Conservation (phyloP, 2,888 invertebrate genomes). For the Drosophila stalkeri region DNA sequence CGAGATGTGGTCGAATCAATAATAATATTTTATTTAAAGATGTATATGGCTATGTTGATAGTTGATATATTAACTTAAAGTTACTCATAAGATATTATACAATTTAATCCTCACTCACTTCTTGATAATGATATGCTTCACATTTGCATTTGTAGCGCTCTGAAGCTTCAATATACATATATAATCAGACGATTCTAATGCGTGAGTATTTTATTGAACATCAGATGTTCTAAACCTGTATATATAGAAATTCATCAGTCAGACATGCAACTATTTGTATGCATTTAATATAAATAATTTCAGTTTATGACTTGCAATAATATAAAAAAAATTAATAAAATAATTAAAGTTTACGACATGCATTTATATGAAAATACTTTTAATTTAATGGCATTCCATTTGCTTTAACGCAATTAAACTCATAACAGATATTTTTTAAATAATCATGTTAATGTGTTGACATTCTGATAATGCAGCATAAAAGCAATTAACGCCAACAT, state of each 20-base stretch:
- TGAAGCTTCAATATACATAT: not conserved
- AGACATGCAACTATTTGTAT: constrained; percentile 18
- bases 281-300: constrained; percentile 11
- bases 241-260: not conserved
- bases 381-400: constrained; percentile 27
- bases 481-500: constrained; percentile 31
- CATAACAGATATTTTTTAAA: constrained; percentile 14
- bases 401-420: constrained; percentile 21
- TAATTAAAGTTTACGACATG: not conserved
- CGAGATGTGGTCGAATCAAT: constrained; percentile 17
- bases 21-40: not conserved
- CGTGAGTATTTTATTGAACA: constrained; percentile 18
- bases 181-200: constrained; percentile 8
- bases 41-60: not conserved
- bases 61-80: not conserved
- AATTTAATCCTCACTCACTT: not conserved
- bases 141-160: constrained; percentile 11
- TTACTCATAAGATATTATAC: not conserved
- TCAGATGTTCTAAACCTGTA: not conserved
- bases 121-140: not conserved
- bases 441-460: constrained; percentile 18
- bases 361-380: constrained; percentile 1
- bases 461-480: constrained; percentile 1
- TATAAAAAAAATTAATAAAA: not conserved
- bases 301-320: not conserved